phyloP scores from a whole-genome alignment of 1,140 invertebrate species.

The Parapsyche elsis region DNA sequence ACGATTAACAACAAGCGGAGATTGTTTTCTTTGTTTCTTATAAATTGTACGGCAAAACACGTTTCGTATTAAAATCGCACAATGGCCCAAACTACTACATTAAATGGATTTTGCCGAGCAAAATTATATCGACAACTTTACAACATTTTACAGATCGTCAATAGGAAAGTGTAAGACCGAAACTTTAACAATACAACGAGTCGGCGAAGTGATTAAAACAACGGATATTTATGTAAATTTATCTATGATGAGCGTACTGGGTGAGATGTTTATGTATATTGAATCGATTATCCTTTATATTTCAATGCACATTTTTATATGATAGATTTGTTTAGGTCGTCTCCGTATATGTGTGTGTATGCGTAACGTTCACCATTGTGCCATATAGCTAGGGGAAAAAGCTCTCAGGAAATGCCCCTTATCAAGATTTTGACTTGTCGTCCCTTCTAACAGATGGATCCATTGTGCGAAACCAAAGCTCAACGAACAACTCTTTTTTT shows the following conservation, averaged over 20 bases:
- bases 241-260: too few species aligned
- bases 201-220: too few species aligned
- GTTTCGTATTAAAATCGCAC: conserved; percentile 2
- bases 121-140: too few species aligned
- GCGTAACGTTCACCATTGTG: background rate
- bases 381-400: background rate
- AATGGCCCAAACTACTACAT: too few species aligned
- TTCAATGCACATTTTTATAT: background rate
- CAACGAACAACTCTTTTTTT: conserved; percentile 31
- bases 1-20: conserved; percentile 48
- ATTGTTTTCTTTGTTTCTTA: conserved; percentile 32
- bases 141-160: too few species aligned
- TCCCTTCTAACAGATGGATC: conserved; percentile 26
- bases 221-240: too few species aligned
- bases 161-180: too few species aligned
- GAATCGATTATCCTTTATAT: background rate
- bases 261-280: too few species aligned
- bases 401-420: conserved; percentile 31
- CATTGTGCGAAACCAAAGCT: conserved; percentile 22
- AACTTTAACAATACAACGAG: too few species aligned
- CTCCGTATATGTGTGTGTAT: background rate
- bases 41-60: conserved; percentile 21
- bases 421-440: conserved; percentile 32
- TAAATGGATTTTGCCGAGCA: too few species aligned
- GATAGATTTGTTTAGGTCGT: background rate